Percentiles rank a stretch among this genome's conserved stretches.
phyloP scores from a whole-genome alignment of 2,113 vertebrate genomes.

The Rhea pennata region DNA sequence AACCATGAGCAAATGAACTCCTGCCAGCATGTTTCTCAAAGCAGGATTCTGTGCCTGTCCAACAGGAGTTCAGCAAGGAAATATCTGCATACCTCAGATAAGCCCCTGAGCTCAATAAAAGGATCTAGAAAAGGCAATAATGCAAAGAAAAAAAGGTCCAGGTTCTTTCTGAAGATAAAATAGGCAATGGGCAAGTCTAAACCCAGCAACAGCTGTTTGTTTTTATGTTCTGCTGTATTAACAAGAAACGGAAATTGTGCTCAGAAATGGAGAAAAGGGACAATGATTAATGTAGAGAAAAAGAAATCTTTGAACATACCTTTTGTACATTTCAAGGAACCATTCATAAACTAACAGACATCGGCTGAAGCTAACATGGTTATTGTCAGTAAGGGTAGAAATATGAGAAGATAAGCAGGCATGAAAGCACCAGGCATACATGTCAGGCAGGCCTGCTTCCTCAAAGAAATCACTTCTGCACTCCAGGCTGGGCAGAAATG shows the following conservation, averaged over 20 bases:
- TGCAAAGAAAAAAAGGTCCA: background rate
- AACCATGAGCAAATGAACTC: background rate
- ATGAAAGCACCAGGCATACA: background rate
- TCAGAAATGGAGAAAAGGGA: background rate
- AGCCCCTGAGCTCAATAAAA: background rate
- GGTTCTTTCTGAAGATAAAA: background rate
- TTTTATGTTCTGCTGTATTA: background rate
- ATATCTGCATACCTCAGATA: background rate
- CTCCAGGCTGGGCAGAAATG: background rate
- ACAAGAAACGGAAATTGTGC: background rate
- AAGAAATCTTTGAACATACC: constrained; percentile 24
- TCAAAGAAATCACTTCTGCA: constrained; percentile 3
- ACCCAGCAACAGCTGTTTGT: background rate
- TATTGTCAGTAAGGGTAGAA: background rate
- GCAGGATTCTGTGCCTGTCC: background rate
- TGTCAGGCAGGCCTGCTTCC: background rate
- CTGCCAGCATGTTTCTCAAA: background rate
- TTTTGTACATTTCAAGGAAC: constrained; percentile 30
- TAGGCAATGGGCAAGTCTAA: background rate
- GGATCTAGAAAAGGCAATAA: background rate
- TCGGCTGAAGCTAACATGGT: constrained; percentile 33
- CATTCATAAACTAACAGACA: constrained; percentile 60
- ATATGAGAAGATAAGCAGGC: constrained; percentile 31
- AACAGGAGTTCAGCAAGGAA: background rate
- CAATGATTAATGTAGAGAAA: background rate